Evolutionary conservation across 1,140 invertebrate genomes (phyloP).

Genomic region (Saccostrea cuccullata): DNA sequence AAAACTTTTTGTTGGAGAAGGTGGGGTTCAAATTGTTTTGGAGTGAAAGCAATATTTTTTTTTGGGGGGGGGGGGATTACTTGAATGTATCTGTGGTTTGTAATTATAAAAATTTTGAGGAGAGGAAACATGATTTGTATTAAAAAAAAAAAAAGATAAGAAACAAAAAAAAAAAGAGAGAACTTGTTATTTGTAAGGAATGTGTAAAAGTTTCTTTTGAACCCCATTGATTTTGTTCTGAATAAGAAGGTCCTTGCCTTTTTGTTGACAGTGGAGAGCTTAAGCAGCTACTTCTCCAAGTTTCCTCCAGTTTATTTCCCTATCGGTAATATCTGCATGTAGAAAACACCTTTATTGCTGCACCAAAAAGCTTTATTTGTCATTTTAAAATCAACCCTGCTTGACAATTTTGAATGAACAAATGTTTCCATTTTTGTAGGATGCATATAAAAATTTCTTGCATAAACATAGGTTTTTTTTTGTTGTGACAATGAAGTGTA

Average conservation of each 20-base stretch:
- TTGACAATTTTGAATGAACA: background rate
- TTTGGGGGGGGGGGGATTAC: too few relatives aligned
- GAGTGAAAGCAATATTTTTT: too few relatives aligned
- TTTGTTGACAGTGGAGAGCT: constrained; percentile 39
- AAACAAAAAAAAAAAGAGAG: too few relatives aligned
- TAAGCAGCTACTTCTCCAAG: constrained; percentile 27
- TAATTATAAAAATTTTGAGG: too few relatives aligned
- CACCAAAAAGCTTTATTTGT: constrained; percentile 27
- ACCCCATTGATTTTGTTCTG: too few relatives aligned
- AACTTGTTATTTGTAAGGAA: too few relatives aligned
- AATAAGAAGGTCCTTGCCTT: background rate
- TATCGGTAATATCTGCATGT: constrained; percentile 34
- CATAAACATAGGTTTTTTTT: background rate
- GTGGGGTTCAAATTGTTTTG: too few relatives aligned
- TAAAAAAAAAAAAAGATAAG: too few relatives aligned
- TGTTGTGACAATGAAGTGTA: background rate
- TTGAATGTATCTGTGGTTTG: too few relatives aligned
- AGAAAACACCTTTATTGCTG: constrained; percentile 15
- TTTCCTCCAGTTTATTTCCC: constrained; percentile 32
- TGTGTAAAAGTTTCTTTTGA: too few relatives aligned
- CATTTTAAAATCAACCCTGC: background rate
- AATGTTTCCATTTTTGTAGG: background rate
- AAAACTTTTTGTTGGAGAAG: too few relatives aligned
- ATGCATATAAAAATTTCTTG: background rate
- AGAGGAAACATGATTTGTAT: too few relatives aligned